Evolutionary conservation across 2,888 invertebrate genomes (phyloP).

Genomic region (Tachina fera): DNA sequence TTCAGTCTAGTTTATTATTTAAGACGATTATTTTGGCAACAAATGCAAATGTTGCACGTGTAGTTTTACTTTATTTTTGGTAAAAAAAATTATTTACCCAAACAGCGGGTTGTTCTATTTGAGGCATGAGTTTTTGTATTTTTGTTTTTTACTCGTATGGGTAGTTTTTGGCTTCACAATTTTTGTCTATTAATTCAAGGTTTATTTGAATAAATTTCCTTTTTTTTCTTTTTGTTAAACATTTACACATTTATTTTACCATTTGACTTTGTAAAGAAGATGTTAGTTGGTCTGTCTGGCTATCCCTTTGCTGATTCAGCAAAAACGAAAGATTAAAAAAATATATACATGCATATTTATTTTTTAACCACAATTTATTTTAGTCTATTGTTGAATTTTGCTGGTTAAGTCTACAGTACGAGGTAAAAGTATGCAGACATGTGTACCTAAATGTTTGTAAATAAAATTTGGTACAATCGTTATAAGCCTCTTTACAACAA

Average conservation of each 20-base stretch:
- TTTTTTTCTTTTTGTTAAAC: constrained; percentile 19
- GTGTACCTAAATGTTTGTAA: background rate
- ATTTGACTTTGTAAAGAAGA: constrained; percentile 68
- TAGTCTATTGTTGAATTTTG: constrained; percentile 36
- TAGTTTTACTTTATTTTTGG: constrained; percentile 37
- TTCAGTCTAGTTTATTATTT: constrained; percentile 59
- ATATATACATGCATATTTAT: constrained; percentile 13
- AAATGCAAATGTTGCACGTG: constrained; percentile 72
- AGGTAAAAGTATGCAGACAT: constrained; percentile 1
- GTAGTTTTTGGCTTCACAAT: constrained; percentile 55
- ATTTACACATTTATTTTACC: constrained; percentile 65
- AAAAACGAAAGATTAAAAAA: constrained; percentile 53
- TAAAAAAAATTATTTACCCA: constrained; percentile 6
- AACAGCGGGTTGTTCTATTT: constrained; percentile 56
- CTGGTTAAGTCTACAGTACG: constrained; percentile 33
- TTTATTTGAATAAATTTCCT: constrained; percentile 55
- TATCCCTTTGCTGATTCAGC: constrained; percentile 67
- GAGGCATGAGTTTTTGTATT: constrained; percentile 21
- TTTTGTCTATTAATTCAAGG: constrained; percentile 67
- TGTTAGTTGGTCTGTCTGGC: constrained; percentile 44
- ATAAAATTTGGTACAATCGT: background rate
- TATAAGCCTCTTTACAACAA: too few species aligned
- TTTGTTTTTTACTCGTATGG: constrained; percentile 58
- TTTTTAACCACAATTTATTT: constrained; percentile 60
- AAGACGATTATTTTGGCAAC: constrained; percentile 70